phyloP scores from a whole-genome alignment of 1,140 invertebrate species.

The Zaprionus davidi region DNA sequence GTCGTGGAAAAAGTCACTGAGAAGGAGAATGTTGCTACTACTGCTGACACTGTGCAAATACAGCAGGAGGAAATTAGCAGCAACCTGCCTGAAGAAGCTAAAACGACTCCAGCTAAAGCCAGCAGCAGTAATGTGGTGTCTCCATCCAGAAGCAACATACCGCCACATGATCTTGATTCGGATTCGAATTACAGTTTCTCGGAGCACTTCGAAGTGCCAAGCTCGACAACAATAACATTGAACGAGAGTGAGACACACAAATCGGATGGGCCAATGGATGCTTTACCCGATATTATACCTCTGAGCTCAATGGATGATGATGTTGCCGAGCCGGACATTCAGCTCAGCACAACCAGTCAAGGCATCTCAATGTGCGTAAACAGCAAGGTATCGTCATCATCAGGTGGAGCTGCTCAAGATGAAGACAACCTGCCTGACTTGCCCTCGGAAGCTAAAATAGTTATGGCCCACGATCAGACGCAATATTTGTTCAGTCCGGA shows the following conservation, averaged over 20 bases:
- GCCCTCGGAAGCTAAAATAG: slow-evolving; percentile 83
- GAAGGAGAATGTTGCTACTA: background rate
- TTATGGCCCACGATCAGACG: slow-evolving; percentile 84
- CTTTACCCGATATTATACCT: slow-evolving; percentile 71
- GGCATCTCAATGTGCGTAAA: slow-evolving; percentile 74
- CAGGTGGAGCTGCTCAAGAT: background rate
- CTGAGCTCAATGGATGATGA: slow-evolving; percentile 33
- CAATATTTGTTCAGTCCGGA: slow-evolving; percentile 84
- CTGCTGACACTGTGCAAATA: slow-evolving; percentile 9
- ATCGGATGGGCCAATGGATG: slow-evolving; percentile 35
- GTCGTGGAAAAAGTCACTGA: background rate
- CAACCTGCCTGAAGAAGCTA: slow-evolving; percentile 16
- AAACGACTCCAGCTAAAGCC: background rate
- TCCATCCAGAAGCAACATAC: slow-evolving; percentile 1
- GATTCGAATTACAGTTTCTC: slow-evolving; percentile 84
- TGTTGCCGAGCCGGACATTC: slow-evolving; percentile 10
- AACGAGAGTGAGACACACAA: background rate
- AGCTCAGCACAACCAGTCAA: slow-evolving; percentile 19
- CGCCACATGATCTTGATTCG: slow-evolving; percentile 63
- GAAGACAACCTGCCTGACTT: slow-evolving; percentile 40
- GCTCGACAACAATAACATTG: slow-evolving; percentile 48
- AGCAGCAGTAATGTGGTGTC: slow-evolving; percentile 5
- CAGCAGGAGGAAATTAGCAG: slow-evolving; percentile 48
- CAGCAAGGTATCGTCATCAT: slow-evolving; percentile 1
- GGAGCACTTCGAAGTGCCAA: slow-evolving; percentile 76